Percentiles rank a stretch among this genome's conserved stretches.
phyloP scores from a whole-genome alignment of 1,140 invertebrate genomes.

The Dreissena polymorpha region DNA sequence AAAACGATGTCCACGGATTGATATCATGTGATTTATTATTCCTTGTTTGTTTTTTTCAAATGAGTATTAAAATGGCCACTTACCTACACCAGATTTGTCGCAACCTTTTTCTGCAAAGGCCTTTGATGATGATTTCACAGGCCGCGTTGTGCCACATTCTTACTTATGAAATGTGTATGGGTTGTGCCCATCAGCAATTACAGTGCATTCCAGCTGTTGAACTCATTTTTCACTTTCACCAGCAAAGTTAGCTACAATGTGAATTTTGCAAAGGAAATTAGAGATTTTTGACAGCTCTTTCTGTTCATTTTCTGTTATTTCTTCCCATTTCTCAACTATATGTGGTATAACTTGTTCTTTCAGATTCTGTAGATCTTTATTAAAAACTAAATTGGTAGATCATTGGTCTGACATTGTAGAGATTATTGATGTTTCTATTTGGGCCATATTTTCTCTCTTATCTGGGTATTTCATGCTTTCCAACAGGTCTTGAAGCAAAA shows the following conservation, averaged over 20 bases:
- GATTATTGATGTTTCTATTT: too few relatives aligned
- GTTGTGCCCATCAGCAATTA: conserved; percentile 3
- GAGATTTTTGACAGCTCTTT: not conserved
- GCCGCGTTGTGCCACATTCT: conserved; percentile 13
- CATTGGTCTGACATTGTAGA: too few relatives aligned
- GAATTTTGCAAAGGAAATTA: conserved; percentile 12
- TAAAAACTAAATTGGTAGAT: conserved; percentile 6
- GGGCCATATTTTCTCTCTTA: too few relatives aligned
- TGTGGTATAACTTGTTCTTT: conserved; percentile 1
- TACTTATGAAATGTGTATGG: not conserved
- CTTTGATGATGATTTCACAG: too few relatives aligned
- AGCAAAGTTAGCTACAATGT: conserved; percentile 7
- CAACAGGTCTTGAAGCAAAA: too few relatives aligned
- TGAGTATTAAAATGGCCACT: conserved; percentile 1
- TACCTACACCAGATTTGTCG: conserved; percentile 27
- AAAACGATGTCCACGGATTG: conserved; percentile 15
- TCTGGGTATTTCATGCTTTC: too few relatives aligned
- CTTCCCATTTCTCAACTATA: conserved; percentile 6
- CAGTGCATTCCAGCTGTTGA: not conserved
- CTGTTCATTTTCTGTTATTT: not conserved
- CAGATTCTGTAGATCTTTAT: not conserved
- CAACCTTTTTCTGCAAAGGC: not conserved
- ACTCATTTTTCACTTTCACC: not conserved
- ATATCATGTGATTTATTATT: conserved; percentile 13
- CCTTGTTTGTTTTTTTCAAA: not conserved